Base-by-base conservation (phyloP, 2,797 vertebrate species). In the Adrianichthys oophorus region DNA sequence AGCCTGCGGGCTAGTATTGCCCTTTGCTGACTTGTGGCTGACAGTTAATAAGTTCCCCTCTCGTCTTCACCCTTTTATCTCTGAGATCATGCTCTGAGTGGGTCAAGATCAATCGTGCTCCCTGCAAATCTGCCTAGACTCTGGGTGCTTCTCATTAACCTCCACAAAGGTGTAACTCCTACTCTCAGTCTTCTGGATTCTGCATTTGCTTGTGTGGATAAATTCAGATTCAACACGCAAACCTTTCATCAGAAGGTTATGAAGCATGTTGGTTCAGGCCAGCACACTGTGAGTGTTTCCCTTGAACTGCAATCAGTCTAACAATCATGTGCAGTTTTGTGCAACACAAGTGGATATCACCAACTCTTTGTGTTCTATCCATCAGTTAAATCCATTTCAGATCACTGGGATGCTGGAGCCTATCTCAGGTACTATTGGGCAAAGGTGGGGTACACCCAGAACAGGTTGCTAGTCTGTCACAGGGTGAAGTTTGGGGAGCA, bases 91-190 rank as follows among this genome's bases (percentile, higher is more conserved):
- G 79, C 89, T 84, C 66, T 40, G 84, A 86, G 80, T 72, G 79
- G 90, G 90, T 88, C 88, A 89, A 89, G 90, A 92, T 92, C 90
- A 92, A 92, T 90, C 86, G 83, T 70, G 83, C 89, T 89, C 84
- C 76, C 84, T 79, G 86, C 85, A 89, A 91, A 92, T 91, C 89
- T 90, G 80, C 84, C 59, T 80, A 79, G 84, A 85, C 80, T 86
- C 69, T 12, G 83, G 83, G 82, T 90, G 86, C 83, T 84, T 89
- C 83, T 88, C 82, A 85, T 85, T 91, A 86, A 90, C 90, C 89
- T 89, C 61, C 69, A 76, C 78, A 73, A 68, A 19, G 75, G 56
- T 76, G 57, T 84, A 70, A 84, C 52, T 65, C 62, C 48, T 45
- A 29, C 67, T 73, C 69, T 70, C 61, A 79, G 73, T 58, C 61